Conservation (phyloP, 2,888 invertebrate genomes). For the Athrips mouffetella region DNA sequence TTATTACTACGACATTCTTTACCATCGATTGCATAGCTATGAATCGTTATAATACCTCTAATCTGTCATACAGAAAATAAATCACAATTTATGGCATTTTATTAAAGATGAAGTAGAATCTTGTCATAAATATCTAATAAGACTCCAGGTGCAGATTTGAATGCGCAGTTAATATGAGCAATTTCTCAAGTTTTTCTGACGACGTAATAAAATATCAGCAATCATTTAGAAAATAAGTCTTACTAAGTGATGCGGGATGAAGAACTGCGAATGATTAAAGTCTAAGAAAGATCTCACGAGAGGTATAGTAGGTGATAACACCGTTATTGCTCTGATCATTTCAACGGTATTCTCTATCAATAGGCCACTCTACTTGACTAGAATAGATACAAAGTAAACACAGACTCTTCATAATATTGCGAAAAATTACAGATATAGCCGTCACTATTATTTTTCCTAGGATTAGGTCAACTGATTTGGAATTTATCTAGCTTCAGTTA, state of each 20-base stretch:
- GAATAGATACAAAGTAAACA: background rate
- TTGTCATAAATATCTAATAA: constrained; percentile 8
- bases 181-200: constrained; percentile 33
- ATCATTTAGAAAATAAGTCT: constrained; percentile 18
- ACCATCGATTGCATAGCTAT: too few species aligned
- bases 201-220: constrained; percentile 26
- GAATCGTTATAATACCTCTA: too few species aligned
- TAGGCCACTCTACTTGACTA: constrained; percentile 25
- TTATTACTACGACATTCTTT: too few species aligned
- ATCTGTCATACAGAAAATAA: too few species aligned
- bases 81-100: background rate
- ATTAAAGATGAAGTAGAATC: background rate
- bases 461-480: too few species aligned
- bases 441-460: too few species aligned
- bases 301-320: constrained; percentile 25
- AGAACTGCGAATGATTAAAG: constrained; percentile 6
- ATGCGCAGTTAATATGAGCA: constrained; percentile 24
- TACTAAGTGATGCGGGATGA: constrained; percentile 23
- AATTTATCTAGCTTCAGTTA: too few species aligned
- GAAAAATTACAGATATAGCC: too few species aligned
- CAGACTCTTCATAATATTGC: too few species aligned
- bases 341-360: constrained; percentile 47
- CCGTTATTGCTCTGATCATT: constrained; percentile 45
- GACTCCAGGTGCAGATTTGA: constrained; percentile 14
- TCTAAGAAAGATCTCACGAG: background rate